A percentile compares a stretch with the other conserved stretches of the same genome.
phyloP scores from a whole-genome alignment of 92 coral and sea anemone genomes.

The Meandrina meandrites region DNA sequence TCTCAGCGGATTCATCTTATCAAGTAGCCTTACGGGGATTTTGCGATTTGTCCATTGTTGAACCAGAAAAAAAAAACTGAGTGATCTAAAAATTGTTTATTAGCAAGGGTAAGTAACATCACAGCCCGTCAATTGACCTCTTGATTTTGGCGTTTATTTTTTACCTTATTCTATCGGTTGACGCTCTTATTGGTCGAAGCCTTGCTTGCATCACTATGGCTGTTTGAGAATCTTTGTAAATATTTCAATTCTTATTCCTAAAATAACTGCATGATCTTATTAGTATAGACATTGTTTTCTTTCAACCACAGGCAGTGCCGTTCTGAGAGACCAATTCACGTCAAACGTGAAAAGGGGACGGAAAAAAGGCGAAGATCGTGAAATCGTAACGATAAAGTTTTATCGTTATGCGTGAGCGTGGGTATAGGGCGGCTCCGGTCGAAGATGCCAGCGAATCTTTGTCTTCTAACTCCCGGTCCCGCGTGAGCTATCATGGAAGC shows the following conservation, averaged over 20 bases:
- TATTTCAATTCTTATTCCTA: slow-evolving; percentile 9
- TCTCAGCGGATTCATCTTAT: background rate
- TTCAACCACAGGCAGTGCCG: slow-evolving; percentile 5
- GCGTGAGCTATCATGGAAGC: slow-evolving; percentile 51
- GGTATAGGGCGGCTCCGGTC: slow-evolving; percentile 21
- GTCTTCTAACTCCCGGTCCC: slow-evolving; percentile 33
- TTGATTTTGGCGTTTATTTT: background rate
- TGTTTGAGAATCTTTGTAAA: slow-evolving; percentile 34
- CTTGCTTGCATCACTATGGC: slow-evolving; percentile 20
- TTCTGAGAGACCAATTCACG: background rate
- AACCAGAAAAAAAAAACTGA: background rate
- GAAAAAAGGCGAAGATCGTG: background rate
- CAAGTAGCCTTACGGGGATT: background rate
- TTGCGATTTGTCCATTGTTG: background rate
- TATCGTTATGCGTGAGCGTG: slow-evolving; percentile 31
- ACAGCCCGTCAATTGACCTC: background rate
- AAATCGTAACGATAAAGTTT: background rate
- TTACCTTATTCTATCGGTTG: background rate
- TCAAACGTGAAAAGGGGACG: background rate
- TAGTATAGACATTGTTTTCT: slow-evolving; percentile 3
- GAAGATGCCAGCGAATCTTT: slow-evolving; percentile 36
- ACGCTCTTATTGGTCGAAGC: background rate
- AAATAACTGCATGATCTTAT: slow-evolving; percentile 49
- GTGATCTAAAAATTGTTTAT: background rate
- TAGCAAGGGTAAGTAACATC: background rate